These are phyloP conservation scores for Eurytoma californica DNA, from an alignment of 2,888 invertebrate species.

Conservation along the genomic window DNA sequence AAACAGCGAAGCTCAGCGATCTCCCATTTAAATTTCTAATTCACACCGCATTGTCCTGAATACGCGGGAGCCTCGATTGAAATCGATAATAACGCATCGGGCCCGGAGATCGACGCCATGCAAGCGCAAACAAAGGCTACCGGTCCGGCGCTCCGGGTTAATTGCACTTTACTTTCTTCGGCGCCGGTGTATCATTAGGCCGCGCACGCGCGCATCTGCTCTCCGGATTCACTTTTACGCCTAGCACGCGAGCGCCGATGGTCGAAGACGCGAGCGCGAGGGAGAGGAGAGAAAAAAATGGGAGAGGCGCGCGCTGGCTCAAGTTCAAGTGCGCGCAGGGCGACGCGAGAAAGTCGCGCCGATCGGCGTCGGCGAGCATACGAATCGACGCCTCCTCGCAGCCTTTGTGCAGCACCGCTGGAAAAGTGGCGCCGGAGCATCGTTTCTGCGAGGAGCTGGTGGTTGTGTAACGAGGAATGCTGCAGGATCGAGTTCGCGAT, in stretches of 20 bases:
- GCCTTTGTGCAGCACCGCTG: neutral
- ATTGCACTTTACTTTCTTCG: slow-evolving; percentile 8
- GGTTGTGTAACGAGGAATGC: neutral
- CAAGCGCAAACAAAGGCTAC: neutral
- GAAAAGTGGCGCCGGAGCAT: slow-evolving; percentile 4
- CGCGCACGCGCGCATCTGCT: no score
- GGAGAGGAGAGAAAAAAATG: neutral
- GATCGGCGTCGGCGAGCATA: neutral
- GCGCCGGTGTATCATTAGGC: neutral
- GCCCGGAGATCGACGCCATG: no score
- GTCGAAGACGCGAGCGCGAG: neutral
- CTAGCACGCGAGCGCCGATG: no score
- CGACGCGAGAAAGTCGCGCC: slow-evolving; percentile 10
- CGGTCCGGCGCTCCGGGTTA: neutral
- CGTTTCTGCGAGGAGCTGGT: neutral
- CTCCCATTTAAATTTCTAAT: no score
- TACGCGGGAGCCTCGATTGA: no score
- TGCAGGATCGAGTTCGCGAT: neutral
- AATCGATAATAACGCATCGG: no score
- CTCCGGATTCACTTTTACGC: no score
- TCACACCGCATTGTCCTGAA: no score
- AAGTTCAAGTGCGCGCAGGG: slow-evolving; percentile 45
- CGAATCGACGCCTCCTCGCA: neutral
- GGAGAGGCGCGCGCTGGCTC: slow-evolving; percentile 13
- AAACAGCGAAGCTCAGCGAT: no score